Evolutionary conservation across 2,113 vertebrate species (phyloP).

Genomic region (Leptobrachium leishanense): DNA sequence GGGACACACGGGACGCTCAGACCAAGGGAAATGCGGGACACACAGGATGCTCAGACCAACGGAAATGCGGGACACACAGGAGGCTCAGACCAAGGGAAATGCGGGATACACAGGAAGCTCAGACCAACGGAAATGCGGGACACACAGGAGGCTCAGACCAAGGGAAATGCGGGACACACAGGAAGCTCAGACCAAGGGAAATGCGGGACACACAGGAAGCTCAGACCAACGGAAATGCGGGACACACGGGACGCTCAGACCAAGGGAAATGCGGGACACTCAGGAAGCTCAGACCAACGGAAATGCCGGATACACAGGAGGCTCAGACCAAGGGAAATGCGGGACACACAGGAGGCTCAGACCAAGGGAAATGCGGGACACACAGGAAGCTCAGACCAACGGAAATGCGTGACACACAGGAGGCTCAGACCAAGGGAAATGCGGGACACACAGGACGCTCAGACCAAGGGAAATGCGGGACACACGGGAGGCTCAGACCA

Average conservation of each 20-base stretch:
- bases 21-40: no score
- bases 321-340: not conserved
- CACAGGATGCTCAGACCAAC: fast-evolving
- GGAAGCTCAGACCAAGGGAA: not conserved
- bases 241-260: not conserved
- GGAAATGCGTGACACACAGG: conserved; percentile 26
- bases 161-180: fast-evolving
- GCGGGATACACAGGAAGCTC: fast-evolving
- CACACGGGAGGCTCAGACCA: not conserved
- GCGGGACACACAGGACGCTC: fast-evolving
- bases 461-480: not conserved
- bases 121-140: conserved; percentile 17
- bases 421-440: not conserved
- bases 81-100: not conserved
- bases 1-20: no score
- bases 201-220: not conserved
- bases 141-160: not conserved
- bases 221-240: not conserved
- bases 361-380: not conserved
- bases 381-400: not conserved
- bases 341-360: not conserved
- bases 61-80: not conserved
- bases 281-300: not conserved
- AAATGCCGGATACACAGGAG: fast-evolving
- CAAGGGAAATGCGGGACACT: conserved; percentile 8